Evolutionary conservation across 2,797 vertebrate genomes (phyloP).

Genomic region (Enoplosus armatus): DNA sequence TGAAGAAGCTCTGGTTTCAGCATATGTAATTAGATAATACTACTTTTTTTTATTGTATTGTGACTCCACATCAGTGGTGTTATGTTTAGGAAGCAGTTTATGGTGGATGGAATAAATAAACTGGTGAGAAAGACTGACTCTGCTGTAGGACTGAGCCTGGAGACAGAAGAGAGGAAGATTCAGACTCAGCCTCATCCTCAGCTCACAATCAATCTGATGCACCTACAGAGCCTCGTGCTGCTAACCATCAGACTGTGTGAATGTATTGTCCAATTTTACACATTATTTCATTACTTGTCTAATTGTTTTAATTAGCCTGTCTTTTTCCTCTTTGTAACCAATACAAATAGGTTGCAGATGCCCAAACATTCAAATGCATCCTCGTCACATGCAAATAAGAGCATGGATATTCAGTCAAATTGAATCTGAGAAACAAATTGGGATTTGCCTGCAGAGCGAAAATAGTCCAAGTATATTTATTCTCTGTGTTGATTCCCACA

Average conservation of each 20-base stretch:
- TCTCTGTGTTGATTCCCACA: not conserved
- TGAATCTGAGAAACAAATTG: slow-evolving; percentile 45
- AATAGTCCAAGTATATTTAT: not conserved
- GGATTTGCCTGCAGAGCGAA: slow-evolving; percentile 17
- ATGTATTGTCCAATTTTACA: not conserved
- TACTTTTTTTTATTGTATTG: not conserved
- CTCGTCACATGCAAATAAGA: slow-evolving; percentile 32
- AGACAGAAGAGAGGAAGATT: slow-evolving; percentile 21
- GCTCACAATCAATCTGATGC: not conserved
- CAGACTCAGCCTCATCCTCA: not conserved
- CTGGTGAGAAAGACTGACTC: not conserved
- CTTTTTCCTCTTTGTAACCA: not conserved
- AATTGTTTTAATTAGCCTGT: not conserved
- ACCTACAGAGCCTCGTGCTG: not conserved
- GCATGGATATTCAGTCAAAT: not conserved
- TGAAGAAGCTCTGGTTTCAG: not conserved
- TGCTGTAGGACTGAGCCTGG: slow-evolving; percentile 17
- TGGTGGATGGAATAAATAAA: slow-evolving; percentile 7
- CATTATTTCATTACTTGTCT: not conserved
- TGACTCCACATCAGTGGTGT: not conserved
- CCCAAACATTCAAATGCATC: not conserved
- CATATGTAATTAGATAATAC: not conserved
- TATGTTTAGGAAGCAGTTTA: not conserved
- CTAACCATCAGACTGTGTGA: not conserved
- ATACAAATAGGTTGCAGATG: not conserved